Base-by-base conservation (phyloP, 2,888 invertebrate species). In the Orthosia incerta region DNA sequence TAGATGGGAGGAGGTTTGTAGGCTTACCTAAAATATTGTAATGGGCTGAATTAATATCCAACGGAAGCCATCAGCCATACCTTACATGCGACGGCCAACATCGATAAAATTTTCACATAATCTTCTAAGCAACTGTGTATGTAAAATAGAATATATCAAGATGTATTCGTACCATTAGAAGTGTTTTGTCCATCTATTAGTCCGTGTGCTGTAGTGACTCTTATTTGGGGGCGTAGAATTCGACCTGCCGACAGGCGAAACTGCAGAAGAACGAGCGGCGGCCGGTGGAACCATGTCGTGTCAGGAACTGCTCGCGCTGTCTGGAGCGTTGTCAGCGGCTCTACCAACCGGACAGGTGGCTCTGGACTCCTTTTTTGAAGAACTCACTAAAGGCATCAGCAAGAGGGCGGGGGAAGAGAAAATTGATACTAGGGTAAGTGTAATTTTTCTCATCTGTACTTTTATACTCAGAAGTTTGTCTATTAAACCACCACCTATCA, bases 311-410 rank as follows among this genome's bases (percentile, higher is more conserved):
- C 96, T 99, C 75, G 99, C 99, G n/a, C 97, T 99, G 69, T 98
- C 98, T 64, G 99, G 99, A 15, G 99, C 99, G 0, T 97, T 99
- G 70, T 98, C 99, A 79, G 99, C 99, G 0, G 98, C 99, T 0
- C 94, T 99, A 79, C 99, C 99, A 3, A 99, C 99, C 7, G 98
- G 98, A 26, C 98, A 98, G 92, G 97, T 98, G 59, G 98, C 98
- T 18, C 94, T 98, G 65, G 98, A 98, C 90, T 98, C 98, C 0
- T 98, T 98, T 93, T 98, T 98, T 89, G 97, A 97, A 89, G 98
- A 98, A 64, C 95, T 98, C 62, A 98, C 98, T 15, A 98, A 98
- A 90, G 98, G 98, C 83, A 97, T 97, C 87, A 94, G 95, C 82
- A 96, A 96, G 81, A 89, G 96, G 74, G 95, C 96, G 11, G 95